Evolutionary conservation across 2,888 invertebrate genomes (phyloP).

Genomic region (Caenorhabditis sp.): DNA sequence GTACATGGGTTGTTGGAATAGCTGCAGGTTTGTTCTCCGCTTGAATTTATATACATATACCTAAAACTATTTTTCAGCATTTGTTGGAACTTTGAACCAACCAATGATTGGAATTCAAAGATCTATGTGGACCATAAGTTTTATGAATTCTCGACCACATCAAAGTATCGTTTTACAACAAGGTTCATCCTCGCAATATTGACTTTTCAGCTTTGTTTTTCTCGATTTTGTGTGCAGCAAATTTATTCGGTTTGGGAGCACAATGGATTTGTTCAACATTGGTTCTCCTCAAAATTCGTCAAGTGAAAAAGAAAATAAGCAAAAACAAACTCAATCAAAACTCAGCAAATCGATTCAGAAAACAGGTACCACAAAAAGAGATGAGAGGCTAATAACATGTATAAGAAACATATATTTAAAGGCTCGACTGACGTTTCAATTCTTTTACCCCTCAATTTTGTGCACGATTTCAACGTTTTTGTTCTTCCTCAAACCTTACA

Average conservation of each 20-base stretch:
- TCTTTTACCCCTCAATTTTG: slow-evolving; percentile 68
- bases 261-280: slow-evolving; percentile 64
- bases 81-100: slow-evolving; percentile 58
- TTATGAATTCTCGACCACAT: slow-evolving; percentile 35
- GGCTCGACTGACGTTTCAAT: slow-evolving; percentile 68
- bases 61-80: slow-evolving; percentile 58
- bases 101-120: slow-evolving; percentile 57
- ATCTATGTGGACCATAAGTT: slow-evolving; percentile 64
- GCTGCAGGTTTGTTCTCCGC: slow-evolving; percentile 8
- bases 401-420: slow-evolving; percentile 26
- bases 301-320: slow-evolving; percentile 66
- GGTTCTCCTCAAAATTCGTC: slow-evolving; percentile 64
- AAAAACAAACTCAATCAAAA: slow-evolving; percentile 68
- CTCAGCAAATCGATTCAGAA: slow-evolving; percentile 66
- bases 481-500: slow-evolving; percentile 62
- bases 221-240: slow-evolving; percentile 45
- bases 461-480: slow-evolving; percentile 66
- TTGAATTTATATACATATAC: too few relatives aligned
- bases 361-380: slow-evolving; percentile 53
- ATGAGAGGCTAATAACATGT: too few relatives aligned
- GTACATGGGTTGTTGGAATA: slow-evolving; percentile 65
- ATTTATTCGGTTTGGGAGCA: slow-evolving; percentile 48
- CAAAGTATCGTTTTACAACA: slow-evolving; percentile 13
- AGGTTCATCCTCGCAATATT: not conserved
- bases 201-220: slow-evolving; percentile 50